A percentile compares a stretch with the other conserved stretches of the same genome.
These are phyloP conservation scores for Trissoscelio sp. DNA, from an alignment of 2,888 invertebrate species.

Conservation along the genomic window DNA sequence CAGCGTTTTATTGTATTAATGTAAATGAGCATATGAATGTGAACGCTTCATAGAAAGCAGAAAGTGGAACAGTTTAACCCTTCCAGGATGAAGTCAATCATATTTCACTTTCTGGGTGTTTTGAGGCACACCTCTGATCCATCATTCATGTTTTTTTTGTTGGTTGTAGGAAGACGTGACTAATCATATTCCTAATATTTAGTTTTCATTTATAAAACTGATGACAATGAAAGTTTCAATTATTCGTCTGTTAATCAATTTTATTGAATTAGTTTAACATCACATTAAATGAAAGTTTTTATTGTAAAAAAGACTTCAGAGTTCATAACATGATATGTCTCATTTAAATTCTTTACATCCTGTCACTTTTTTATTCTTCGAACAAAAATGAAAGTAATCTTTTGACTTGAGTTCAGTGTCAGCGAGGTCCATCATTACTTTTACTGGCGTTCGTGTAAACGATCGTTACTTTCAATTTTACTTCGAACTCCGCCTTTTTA, in stretches of 20 bases:
- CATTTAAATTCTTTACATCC: constrained; percentile 6
- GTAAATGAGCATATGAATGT: constrained; percentile 26
- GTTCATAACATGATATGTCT: constrained; percentile 19
- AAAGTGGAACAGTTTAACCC: constrained; percentile 62
- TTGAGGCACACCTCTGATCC: neutral
- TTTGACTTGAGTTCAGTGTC: constrained; percentile 60
- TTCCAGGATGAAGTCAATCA: constrained; percentile 40
- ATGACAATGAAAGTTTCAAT: neutral
- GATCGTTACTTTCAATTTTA: constrained; percentile 64
- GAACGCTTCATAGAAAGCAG: constrained; percentile 46
- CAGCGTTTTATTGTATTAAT: constrained; percentile 49
- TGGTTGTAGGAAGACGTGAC: neutral
- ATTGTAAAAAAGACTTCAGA: neutral
- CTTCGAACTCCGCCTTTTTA: constrained; percentile 23
- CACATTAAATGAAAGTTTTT: constrained; percentile 19
- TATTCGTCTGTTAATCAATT: neutral
- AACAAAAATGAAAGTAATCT: constrained; percentile 67
- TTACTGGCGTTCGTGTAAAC: constrained; percentile 44
- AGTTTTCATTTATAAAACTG: neutral
- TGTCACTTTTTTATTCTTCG: constrained; percentile 40
- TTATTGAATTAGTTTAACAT: neutral
- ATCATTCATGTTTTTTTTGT: neutral
- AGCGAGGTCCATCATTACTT: constrained; percentile 62
- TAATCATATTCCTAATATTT: neutral
- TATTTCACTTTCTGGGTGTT: constrained; percentile 47